Percentiles rank a stretch among this genome's conserved stretches.
phyloP scores from a whole-genome alignment of 1,140 invertebrate genomes.

The Rhopalosiphum maidis region DNA sequence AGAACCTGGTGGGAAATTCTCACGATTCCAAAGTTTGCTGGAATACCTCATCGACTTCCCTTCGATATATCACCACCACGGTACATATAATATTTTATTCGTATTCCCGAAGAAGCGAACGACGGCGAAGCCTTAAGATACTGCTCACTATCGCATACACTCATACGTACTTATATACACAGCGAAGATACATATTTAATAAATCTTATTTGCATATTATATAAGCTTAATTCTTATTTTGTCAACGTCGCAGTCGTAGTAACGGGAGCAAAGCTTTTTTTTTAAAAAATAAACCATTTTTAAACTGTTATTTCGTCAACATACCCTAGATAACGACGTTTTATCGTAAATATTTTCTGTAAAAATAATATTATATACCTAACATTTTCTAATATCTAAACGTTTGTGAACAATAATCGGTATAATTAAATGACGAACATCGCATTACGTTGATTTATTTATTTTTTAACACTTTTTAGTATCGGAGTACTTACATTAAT shows the following conservation, averaged over 20 bases:
- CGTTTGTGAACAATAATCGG: neutral
- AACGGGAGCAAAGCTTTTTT: too few species aligned
- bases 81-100: neutral
- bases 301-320: too few species aligned
- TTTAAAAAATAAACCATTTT: too few species aligned
- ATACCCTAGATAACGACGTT: too few species aligned
- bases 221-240: neutral
- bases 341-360: too few species aligned
- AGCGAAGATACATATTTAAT: neutral
- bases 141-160: neutral
- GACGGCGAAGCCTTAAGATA: constrained; percentile 5
- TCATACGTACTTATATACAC: neutral
- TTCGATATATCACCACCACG: neutral
- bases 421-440: neutral
- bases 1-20: constrained; percentile 30
- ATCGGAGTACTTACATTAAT: neutral
- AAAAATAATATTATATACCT: too few species aligned
- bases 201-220: neutral
- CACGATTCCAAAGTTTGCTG: constrained; percentile 38
- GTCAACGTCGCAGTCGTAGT: neutral
- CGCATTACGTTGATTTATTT: neutral
- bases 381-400: neutral
- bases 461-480: neutral
- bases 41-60: constrained; percentile 13
- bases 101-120: neutral